A percentile compares a stretch with the other conserved stretches of the same genome.
Conservation (phyloP, 2,113 vertebrate species). For the Taurulus bubalis region DNA sequence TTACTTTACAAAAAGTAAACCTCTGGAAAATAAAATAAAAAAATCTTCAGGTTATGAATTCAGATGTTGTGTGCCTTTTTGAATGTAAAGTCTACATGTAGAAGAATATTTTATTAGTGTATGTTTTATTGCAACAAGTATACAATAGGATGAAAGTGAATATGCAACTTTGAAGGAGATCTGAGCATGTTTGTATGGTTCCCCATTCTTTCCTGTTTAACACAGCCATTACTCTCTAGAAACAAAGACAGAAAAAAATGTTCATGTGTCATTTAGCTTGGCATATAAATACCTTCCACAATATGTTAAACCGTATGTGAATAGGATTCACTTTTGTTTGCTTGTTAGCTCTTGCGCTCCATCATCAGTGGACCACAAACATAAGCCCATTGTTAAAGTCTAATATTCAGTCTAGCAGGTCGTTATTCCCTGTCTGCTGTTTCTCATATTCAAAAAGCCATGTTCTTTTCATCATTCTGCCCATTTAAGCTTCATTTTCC, state of each 20-base stretch:
- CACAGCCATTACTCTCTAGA: neutral
- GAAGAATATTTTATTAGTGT: neutral
- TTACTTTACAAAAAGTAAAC: slow-evolving; percentile 52
- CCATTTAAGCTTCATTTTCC: slow-evolving; percentile 83
- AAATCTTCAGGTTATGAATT: slow-evolving; percentile 44
- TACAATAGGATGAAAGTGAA: neutral
- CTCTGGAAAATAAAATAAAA: slow-evolving; percentile 45
- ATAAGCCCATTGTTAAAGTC: slow-evolving; percentile 64
- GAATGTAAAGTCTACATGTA: slow-evolving; percentile 17
- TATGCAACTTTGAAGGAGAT: neutral
- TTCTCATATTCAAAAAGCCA: slow-evolving; percentile 78
- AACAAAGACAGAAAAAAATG: slow-evolving; percentile 4
- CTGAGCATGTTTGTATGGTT: neutral
- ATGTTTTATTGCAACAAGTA: neutral
- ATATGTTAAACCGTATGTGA: slow-evolving; percentile 36
- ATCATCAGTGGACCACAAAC: slow-evolving; percentile 59
- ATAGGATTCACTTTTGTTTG: slow-evolving; percentile 36
- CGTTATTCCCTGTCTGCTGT: slow-evolving; percentile 75
- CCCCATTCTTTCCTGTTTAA: neutral
- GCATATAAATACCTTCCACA: slow-evolving; percentile 19
- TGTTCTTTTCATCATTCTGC: slow-evolving; percentile 80
- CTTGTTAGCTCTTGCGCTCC: slow-evolving; percentile 46
- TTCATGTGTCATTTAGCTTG: slow-evolving; percentile 11
- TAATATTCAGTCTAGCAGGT: slow-evolving; percentile 64
- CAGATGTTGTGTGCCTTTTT: slow-evolving; percentile 19